Base-by-base conservation (phyloP, 2,888 invertebrate genomes). In the Acronicta aceris region DNA sequence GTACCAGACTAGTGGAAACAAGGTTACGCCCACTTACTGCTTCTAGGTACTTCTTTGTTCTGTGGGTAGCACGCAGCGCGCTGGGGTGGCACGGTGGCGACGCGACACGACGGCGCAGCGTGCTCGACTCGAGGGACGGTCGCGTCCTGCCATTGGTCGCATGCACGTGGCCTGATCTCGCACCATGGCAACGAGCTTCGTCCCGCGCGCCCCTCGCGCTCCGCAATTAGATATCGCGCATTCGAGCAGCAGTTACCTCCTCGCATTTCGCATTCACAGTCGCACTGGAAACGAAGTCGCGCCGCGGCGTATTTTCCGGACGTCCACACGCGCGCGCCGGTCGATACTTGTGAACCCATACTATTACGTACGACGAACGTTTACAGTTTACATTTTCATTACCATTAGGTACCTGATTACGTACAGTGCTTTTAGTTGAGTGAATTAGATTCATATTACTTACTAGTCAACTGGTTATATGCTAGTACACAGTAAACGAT, bases 161-260 rank as follows among this genome's bases (percentile, higher is more conserved):
- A 86, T 85, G 94, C 95, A 95, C 96, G 96, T 96, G 96, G 96
- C 96, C 96, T 96, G 96, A 96, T 96, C 96, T 96, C 96, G 96
- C 95, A 96, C 96, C 96, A 96, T 96, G 95, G 96, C 95, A 93
- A 94, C 94, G 88, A 80, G 81, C 82, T 73, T 69, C 84, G 78
- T 78, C 81, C 82, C 85, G 77, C 83, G 56, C 78, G 55, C 66
- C 76, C 75, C 70, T 61, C 75, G 25, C 74, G 40, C 71, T 25
- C 65, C 75, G 73, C 82, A 78, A 75, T 80, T 78, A 78, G 76
- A 84, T 80, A 84, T 80, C 84, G 82, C 79, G 81, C 78, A 33
- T 33, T 33, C 33, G 21, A 21, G 21, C 58, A 67, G 74, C 69
- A 46, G 63, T 72, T 68, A 68, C 67, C 68, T 66, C 59, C 49